Base-by-base conservation (phyloP, 2,113 vertebrate species). In the Dendrocopos noguchii region DNA sequence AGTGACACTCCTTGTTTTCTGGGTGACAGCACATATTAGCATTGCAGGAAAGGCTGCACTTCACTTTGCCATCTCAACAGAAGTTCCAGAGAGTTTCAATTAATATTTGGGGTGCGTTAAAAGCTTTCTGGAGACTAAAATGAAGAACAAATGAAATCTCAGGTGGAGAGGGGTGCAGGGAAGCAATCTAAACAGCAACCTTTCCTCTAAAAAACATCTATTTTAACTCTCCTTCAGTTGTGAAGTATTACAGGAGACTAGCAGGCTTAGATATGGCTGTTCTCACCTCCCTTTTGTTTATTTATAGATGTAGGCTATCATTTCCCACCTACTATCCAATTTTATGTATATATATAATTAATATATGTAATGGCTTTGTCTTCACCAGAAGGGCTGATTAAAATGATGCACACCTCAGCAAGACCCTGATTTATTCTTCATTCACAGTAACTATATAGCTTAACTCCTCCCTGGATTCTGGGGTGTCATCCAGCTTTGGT, bases 1-100 rank as follows among this genome's bases (percentile, higher is more conserved):
- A 95, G 93, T 88, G 97, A 90, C 90, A 90, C 96, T 96, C 95
- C 85, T 93, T 92, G 71, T 95, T 95, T 95, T 95, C 89, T 86
- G 66, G 91, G 88, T 91, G 92, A 96, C 76, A 80, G 93, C 71
- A 74, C 75, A 31, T 78, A 87, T 72, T 77, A 90, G 84, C 71
- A 89, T 55, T 85, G 55, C 84, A 92, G 75, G 68, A 47, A 71
- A 83, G 68, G 46, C 56, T 74, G 80, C 68, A 44, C 73, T 84
- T 84, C 63, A 73, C 74, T 68, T 52, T 53, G 66, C 39, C 42
- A 11, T 76, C 84, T 78, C 73, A 90, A 92, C 42, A 89, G 73
- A 89, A 53, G 42, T 57, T 77, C 33, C 75, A 83, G 53, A 61
- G 52, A 72, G 53, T 61, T 93, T 46, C 67, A 50, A 46, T 73